Evolutionary conservation across 2,113 vertebrate genomes (phyloP).

Genomic region (Chionodraco myersi): DNA sequence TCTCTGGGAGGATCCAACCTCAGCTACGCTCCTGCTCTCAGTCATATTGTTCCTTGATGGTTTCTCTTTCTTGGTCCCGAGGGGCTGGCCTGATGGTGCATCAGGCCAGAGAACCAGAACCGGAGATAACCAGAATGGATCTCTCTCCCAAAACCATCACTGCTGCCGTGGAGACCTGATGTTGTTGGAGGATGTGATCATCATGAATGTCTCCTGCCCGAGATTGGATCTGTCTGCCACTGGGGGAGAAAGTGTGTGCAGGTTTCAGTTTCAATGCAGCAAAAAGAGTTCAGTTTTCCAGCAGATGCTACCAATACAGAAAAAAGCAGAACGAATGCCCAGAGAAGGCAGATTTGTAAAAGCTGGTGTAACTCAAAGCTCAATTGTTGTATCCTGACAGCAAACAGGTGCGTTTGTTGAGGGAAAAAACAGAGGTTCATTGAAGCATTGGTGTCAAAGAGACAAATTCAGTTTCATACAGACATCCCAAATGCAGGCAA

Average conservation of each 20-base stretch:
- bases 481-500: not conserved
- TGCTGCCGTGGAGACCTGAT: constrained; percentile 85
- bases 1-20: constrained; percentile 61
- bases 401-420: constrained; percentile 23
- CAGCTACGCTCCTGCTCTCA: constrained; percentile 28
- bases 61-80: constrained; percentile 64
- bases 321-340: not conserved
- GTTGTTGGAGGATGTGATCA: constrained; percentile 81
- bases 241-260: not conserved
- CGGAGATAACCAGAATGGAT: constrained; percentile 82
- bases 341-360: not conserved
- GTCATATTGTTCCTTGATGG: constrained; percentile 50
- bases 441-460: constrained; percentile 6
- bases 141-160: constrained; percentile 78
- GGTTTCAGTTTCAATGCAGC: constrained; percentile 17
- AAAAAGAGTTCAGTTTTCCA: constrained; percentile 15
- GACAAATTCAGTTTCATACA: not conserved
- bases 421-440: constrained; percentile 24
- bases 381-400: constrained; percentile 65
- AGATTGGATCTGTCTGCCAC: constrained; percentile 3
- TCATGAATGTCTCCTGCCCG: constrained; percentile 79
- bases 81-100: constrained; percentile 63
- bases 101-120: constrained; percentile 72
- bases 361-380: constrained; percentile 40
- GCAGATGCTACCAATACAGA: not conserved